A percentile compares a stretch with the other conserved stretches of the same genome.
These are phyloP conservation scores for Rhopilema esculentum DNA, from an alignment of 30 jellyfish, hydroid and myxozoan species.

Conservation along the genomic window DNA sequence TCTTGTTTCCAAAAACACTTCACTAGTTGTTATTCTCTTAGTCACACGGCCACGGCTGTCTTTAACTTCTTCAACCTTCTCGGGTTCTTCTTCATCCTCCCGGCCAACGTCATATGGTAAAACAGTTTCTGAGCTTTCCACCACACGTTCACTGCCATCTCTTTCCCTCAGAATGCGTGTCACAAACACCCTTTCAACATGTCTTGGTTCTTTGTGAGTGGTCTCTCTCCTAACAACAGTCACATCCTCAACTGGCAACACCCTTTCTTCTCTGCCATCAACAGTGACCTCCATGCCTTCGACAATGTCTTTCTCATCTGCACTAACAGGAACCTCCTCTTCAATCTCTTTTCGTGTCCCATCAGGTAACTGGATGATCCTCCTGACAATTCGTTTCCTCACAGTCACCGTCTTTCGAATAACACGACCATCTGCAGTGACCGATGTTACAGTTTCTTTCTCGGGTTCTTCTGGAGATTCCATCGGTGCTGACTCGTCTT, in stretches of 20 bases:
- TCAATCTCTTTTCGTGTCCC: constrained; percentile 82
- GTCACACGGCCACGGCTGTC: constrained; percentile 64
- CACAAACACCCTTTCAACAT: constrained; percentile 82
- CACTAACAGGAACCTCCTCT: constrained; percentile 70
- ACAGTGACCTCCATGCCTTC: neutral
- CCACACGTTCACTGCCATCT: constrained; percentile 78
- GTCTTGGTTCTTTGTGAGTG: constrained; percentile 34
- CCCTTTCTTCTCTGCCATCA: constrained; percentile 18
- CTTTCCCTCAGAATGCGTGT: constrained; percentile 66
- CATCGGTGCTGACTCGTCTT: constrained; percentile 11
- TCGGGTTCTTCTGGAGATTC: constrained; percentile 68
- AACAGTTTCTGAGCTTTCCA: constrained; percentile 77
- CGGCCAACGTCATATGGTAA: constrained; percentile 62
- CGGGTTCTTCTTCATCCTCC: constrained; percentile 53
- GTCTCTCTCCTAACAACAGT: constrained; percentile 39
- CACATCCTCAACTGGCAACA: constrained; percentile 55
- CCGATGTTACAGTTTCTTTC: constrained; percentile 28
- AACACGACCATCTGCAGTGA: constrained; percentile 32
- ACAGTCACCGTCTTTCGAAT: constrained; percentile 57
- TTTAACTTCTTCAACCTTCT: constrained; percentile 15
- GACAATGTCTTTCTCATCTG: constrained; percentile 2
- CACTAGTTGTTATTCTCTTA: constrained; percentile 64
- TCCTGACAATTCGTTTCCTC: constrained; percentile 69
- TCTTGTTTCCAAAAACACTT: constrained; percentile 71
- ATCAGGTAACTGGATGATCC: constrained; percentile 70